These are phyloP conservation scores for Artemia franciscana DNA, from an alignment of 1,140 invertebrate species.

Conservation along the genomic window DNA sequence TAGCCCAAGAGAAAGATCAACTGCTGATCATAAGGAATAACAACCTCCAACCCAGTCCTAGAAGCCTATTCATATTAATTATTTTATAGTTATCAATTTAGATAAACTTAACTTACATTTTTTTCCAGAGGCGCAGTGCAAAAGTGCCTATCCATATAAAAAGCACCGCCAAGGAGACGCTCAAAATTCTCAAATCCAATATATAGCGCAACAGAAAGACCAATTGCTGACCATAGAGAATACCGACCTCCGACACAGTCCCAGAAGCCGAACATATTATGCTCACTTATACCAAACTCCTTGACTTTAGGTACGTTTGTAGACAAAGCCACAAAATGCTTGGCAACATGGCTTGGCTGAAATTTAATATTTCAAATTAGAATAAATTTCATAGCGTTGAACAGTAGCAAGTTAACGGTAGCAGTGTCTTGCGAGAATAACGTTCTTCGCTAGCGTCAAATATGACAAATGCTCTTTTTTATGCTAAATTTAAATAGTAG, in stretches of 20 bases:
- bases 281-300: slow-evolving; percentile 86
- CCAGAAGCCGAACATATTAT: slow-evolving; percentile 99
- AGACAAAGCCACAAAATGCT: slow-evolving; percentile 94
- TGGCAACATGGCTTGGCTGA: slow-evolving; percentile 57
- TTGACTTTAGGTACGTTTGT: slow-evolving; percentile 81
- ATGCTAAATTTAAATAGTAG: too few relatives aligned
- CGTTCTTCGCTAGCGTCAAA: too few relatives aligned
- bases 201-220: slow-evolving; percentile 70
- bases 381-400: too few relatives aligned
- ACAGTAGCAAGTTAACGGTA: too few relatives aligned
- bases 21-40: too few relatives aligned
- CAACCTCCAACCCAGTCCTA: too few relatives aligned
- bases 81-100: too few relatives aligned
- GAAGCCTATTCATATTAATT: too few relatives aligned
- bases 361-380: too few relatives aligned
- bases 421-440: too few relatives aligned
- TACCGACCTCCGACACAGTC: slow-evolving; percentile 98
- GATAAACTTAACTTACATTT: slow-evolving; percentile 42
- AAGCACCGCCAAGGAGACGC: slow-evolving; percentile 66
- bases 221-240: slow-evolving; percentile 95
- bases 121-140: slow-evolving; percentile 58
- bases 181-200: slow-evolving; percentile 93
- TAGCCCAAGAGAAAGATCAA: too few relatives aligned
- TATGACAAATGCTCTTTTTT: too few relatives aligned
- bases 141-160: slow-evolving; percentile 90